Percentiles rank a stretch among this genome's conserved stretches.
Evolutionary conservation across 2,888 invertebrate species (phyloP).

Genomic region (Hyposoter dolosus): DNA sequence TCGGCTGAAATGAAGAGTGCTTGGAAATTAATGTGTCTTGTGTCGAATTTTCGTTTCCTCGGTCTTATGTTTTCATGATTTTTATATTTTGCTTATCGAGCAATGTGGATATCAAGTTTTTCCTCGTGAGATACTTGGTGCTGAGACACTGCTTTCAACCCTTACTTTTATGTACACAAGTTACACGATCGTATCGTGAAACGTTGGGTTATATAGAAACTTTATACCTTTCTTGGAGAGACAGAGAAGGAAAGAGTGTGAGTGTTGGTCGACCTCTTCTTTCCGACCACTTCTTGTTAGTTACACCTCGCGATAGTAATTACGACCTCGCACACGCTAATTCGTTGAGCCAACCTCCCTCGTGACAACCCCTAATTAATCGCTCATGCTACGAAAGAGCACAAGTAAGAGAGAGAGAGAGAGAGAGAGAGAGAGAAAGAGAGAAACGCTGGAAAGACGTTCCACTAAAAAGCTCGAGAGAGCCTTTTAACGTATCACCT

Average conservation of each 20-base stretch:
- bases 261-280: slow-evolving; percentile 39
- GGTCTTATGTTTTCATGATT: background rate
- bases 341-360: slow-evolving; percentile 54
- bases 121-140: slow-evolving; percentile 54
- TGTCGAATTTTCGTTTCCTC: background rate
- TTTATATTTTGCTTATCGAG: slow-evolving; percentile 3
- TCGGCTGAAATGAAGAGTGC: slow-evolving; percentile 74
- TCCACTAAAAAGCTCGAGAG: slow-evolving; percentile 47
- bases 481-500: slow-evolving; percentile 26
- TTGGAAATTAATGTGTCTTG: slow-evolving; percentile 20
- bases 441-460: slow-evolving; percentile 49
- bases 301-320: slow-evolving; percentile 59
- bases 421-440: slow-evolving; percentile 6
- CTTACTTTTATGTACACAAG: slow-evolving; percentile 28
- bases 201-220: slow-evolving; percentile 54
- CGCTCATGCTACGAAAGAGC: slow-evolving; percentile 31
- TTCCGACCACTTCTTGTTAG: slow-evolving; percentile 55
- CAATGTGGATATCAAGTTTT: background rate
- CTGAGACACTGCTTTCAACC: slow-evolving; percentile 66
- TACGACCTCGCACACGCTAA: slow-evolving; percentile 59
- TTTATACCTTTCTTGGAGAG: slow-evolving; percentile 32
- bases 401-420: slow-evolving; percentile 4
- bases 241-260: background rate
- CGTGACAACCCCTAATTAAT: slow-evolving; percentile 65
- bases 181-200: slow-evolving; percentile 57